These are phyloP conservation scores for Itoplectis maculator DNA, from an alignment of 2,888 invertebrate genomes.

Conservation along the genomic window DNA sequence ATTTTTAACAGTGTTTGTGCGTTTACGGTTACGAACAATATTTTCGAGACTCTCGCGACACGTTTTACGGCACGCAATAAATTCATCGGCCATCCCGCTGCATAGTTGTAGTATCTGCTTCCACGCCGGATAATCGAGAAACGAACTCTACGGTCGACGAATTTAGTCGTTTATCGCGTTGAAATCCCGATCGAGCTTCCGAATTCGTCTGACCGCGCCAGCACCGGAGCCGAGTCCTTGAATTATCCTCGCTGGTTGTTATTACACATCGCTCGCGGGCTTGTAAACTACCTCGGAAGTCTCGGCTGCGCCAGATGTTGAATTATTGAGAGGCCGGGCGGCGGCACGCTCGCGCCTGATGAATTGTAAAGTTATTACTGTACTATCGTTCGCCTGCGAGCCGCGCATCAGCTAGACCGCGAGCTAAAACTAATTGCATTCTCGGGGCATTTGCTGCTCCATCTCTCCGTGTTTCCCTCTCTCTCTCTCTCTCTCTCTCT, in stretches of 20 bases:
- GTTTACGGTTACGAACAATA: too few species aligned
- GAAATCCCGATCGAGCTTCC: conserved; percentile 62
- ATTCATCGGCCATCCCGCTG: neutral
- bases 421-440: conserved; percentile 56
- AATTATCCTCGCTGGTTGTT: conserved; percentile 46
- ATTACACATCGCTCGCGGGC: conserved; percentile 4
- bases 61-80: conserved; percentile 30
- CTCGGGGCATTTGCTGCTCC: conserved; percentile 30
- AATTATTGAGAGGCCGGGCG: conserved; percentile 47
- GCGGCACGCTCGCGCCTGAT: conserved; percentile 40
- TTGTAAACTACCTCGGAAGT: conserved; percentile 14
- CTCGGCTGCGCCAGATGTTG: conserved; percentile 32
- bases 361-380: conserved; percentile 50
- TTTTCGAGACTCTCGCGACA: conserved; percentile 34
- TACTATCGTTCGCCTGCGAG: too few species aligned
- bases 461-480: too few species aligned
- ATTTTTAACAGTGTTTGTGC: conserved; percentile 4
- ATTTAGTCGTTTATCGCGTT: conserved; percentile 3
- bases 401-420: neutral
- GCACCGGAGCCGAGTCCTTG: conserved; percentile 22
- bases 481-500: conserved; percentile 22
- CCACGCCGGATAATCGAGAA: too few species aligned
- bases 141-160: too few species aligned
- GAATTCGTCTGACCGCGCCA: conserved; percentile 23
- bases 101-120: neutral